phyloP scores from a whole-genome alignment of 2,888 invertebrate genomes.

The Campoletis raptor region DNA sequence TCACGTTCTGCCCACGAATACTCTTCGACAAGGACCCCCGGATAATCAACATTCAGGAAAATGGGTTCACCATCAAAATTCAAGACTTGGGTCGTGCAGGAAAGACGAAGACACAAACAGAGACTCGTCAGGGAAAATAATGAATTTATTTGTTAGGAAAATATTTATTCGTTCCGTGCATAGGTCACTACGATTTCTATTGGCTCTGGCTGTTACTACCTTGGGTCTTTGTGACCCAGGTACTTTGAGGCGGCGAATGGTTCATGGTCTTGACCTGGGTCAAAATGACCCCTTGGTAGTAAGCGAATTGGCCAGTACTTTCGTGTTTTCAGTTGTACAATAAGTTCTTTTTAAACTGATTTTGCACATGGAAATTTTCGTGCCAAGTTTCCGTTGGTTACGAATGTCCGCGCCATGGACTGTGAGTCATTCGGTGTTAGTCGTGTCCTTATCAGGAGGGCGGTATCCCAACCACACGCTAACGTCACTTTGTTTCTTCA shows the following conservation, averaged over 20 bases:
- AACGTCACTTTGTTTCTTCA: slow-evolving; percentile 3
- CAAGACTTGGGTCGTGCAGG: not conserved
- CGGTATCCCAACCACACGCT: not conserved
- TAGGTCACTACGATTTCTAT: not conserved
- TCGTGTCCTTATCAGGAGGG: not conserved
- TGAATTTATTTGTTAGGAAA: not conserved
- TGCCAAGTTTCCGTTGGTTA: not conserved
- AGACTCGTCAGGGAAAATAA: not conserved
- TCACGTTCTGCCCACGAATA: slow-evolving; percentile 36
- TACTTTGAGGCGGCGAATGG: not conserved
- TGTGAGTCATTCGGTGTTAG: not conserved
- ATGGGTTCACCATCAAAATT: slow-evolving; percentile 4
- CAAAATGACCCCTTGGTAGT: not conserved
- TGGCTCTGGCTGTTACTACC: not conserved
- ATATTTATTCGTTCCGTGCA: not conserved
- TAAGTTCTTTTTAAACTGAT: not conserved
- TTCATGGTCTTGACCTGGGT: not conserved
- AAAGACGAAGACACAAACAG: not conserved
- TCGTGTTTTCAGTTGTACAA: not conserved
- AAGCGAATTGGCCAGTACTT: not conserved
- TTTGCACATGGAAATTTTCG: not conserved
- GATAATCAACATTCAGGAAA: slow-evolving; percentile 28
- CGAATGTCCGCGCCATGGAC: not conserved
- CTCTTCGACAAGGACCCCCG: not conserved
- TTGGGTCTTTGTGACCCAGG: not conserved